These are phyloP conservation scores for Hyperoplus immaculatus DNA, from an alignment of 2,797 vertebrate species.

Conservation along the genomic window DNA sequence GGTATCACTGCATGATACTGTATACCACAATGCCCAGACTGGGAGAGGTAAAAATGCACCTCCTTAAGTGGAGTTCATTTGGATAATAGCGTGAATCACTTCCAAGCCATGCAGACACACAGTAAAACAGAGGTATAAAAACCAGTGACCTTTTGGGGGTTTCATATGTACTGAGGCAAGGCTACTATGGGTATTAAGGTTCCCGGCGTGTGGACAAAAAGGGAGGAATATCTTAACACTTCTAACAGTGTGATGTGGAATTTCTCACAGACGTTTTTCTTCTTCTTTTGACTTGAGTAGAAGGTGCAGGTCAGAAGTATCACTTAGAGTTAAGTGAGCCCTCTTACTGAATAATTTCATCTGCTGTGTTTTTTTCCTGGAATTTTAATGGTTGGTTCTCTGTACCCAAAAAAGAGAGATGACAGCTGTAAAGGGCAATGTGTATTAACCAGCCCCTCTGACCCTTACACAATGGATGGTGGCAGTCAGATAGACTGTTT, in stretches of 20 bases:
- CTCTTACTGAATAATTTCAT: slow-evolving; percentile 48
- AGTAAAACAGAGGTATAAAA: slow-evolving; percentile 33
- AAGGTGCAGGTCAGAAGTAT: slow-evolving; percentile 48
- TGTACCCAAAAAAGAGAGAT: slow-evolving; percentile 16
- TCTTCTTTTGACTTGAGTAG: slow-evolving; percentile 22
- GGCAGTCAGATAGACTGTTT: slow-evolving; percentile 19
- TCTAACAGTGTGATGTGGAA: slow-evolving; percentile 74
- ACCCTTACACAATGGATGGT: slow-evolving; percentile 25
- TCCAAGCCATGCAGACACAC: background rate
- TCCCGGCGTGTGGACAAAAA: slow-evolving; percentile 42
- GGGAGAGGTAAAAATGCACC: background rate
- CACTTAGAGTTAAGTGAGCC: slow-evolving; percentile 45
- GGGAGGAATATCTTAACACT: slow-evolving; percentile 51
- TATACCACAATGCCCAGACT: background rate
- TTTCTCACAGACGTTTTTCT: slow-evolving; percentile 73
- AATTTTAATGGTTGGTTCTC: slow-evolving; percentile 76
- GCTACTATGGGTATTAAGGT: slow-evolving; percentile 33
- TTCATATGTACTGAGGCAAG: slow-evolving; percentile 6
- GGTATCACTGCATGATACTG: slow-evolving; percentile 6
- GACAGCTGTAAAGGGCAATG: slow-evolving; percentile 55
- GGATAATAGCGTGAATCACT: slow-evolving; percentile 14
- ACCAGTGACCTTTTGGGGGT: slow-evolving; percentile 15
- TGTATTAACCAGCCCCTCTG: slow-evolving; percentile 30
- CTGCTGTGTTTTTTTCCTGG: slow-evolving; percentile 58
- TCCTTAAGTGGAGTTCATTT: slow-evolving; percentile 5